Evolutionary conservation across 2,113 vertebrate species (phyloP), one percentile per base, ranked within the genome.

Genomic region (Myiopsitta monachus): DNA sequence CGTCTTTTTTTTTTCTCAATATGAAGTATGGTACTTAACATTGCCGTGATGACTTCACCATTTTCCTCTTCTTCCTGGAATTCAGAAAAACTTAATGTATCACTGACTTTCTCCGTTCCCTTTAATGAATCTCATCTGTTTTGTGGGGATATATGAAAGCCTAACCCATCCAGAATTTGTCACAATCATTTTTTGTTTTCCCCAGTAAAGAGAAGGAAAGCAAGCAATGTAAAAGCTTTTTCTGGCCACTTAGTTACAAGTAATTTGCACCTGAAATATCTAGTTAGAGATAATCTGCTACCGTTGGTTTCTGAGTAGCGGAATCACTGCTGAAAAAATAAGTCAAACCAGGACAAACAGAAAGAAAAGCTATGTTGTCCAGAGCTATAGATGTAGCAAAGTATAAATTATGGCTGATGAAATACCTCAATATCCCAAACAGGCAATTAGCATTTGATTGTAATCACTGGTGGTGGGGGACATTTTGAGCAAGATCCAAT

Each of bases 391-490:
- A 23, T 6, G 10, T 41, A 75, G 21, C 11, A 78, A 90, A 70
- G 21, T 9, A 63, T 30, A 78, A 83, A 44, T 49, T 69, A 64
- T 21, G 31, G 15, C 36, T 66, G 63, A 76, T 70, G 43, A 83
- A 82, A 47, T 41, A 64, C 62, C 52, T 83, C 39, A 49, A 90
- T 88, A 30, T 26, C 18, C 12, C 18, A 33, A 86, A 9, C 4
- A 83, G n/a, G 18, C 14, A 62, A 47, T 4, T 64, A 31, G 14
- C 26, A 26, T 93, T 85, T 76, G 33, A 57, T 43, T 82, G 41
- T 62, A 88, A 52, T 33, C 0, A 0, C n/a, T 38, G 31, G 8
- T 57, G 31, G 14, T 0, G 2, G 31, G 22, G 46, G 14, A n/a
- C 38, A 46, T 41, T 62, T 49, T 54, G 18, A 41, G 33, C n/a